Evolutionary conservation across 2,113 vertebrate species (phyloP).

Genomic region (Ariopsis seemanni): DNA sequence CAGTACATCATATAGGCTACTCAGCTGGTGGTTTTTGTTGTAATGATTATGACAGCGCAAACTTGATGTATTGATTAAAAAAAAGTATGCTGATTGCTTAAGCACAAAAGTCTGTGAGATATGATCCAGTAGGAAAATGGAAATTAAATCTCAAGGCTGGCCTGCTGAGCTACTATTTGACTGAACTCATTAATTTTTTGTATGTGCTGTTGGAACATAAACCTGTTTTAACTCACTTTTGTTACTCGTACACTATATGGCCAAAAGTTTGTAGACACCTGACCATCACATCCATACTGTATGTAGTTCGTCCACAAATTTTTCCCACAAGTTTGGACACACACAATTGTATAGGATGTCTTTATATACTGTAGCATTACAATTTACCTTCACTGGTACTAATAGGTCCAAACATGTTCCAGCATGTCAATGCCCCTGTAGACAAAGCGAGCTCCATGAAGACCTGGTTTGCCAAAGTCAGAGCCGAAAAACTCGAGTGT

Average conservation of each 20-base stretch:
- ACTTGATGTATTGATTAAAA: background rate
- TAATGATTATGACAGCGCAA: conserved; percentile 5
- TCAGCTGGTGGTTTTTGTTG: background rate
- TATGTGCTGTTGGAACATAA: background rate
- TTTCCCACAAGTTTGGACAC: too few relatives aligned
- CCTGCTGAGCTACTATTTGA: background rate
- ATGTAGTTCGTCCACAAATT: too few relatives aligned
- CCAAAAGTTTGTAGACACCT: background rate
- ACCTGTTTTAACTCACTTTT: background rate
- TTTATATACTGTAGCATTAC: background rate
- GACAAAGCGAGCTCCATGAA: background rate
- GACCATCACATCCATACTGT: background rate
- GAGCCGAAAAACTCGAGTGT: background rate
- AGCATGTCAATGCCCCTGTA: background rate
- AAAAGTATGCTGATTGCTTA: background rate
- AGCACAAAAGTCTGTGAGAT: background rate
- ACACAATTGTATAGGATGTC: too few relatives aligned
- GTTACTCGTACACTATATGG: background rate
- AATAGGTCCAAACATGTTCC: background rate
- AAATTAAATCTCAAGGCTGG: background rate
- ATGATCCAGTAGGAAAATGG: background rate
- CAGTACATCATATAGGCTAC: conserved; percentile 16
- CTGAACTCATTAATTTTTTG: background rate
- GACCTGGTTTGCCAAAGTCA: background rate
- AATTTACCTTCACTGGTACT: background rate